Evolutionary conservation across 2,888 invertebrate species (phyloP), one percentile per base, ranked within the genome.

Genomic region (Andrena dorsata): DNA sequence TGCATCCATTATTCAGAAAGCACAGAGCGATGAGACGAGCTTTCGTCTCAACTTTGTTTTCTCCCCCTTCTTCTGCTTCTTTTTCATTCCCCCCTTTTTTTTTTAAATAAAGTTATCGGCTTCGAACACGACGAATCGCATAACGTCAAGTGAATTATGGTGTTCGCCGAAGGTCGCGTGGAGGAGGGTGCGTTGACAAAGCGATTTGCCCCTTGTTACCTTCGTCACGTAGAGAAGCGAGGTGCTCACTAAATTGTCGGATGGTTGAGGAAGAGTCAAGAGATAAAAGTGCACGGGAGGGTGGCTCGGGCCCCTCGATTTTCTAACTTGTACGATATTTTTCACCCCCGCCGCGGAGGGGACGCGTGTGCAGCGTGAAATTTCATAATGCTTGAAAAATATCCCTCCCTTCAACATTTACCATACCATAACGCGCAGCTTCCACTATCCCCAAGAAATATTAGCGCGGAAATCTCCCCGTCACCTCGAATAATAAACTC

Each of bases 141-240:
- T 77, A 82, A 64, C 82, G 80, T 83, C 74, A 73, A 78, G 76
- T 72, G 82, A 81, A 76, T 82, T 82, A 81, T 60, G 72, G 56
- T 47, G 10, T 26, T 23, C 51, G 76, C 30, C 74, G 60, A 66
- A 60, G 53, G 71, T 41, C 64, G 64, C 64, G 53, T 30, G 51
- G 32, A 58, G 71, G 60, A 77, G 81, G 84, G 74, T 81, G 84
- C 87, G 82, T 86, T 87, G 86, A 87, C 87, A 88, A 88, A 88
- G 86, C 87, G 86, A 88, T 87, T 88, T 86, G 82, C 83, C 80
- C 87, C 87, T 87, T 88, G 87, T 83, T 87, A 88, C 84, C 78
- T 83, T 71, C 79, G 87, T 87, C 87, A 88, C 87, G 87, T 87
- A 86, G 73, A 81, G 65, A 76, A 65, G 58, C 80, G 71, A 80